phyloP scores from a whole-genome alignment of 1,140 invertebrate genomes.

The Aphelenchoides avenae region DNA sequence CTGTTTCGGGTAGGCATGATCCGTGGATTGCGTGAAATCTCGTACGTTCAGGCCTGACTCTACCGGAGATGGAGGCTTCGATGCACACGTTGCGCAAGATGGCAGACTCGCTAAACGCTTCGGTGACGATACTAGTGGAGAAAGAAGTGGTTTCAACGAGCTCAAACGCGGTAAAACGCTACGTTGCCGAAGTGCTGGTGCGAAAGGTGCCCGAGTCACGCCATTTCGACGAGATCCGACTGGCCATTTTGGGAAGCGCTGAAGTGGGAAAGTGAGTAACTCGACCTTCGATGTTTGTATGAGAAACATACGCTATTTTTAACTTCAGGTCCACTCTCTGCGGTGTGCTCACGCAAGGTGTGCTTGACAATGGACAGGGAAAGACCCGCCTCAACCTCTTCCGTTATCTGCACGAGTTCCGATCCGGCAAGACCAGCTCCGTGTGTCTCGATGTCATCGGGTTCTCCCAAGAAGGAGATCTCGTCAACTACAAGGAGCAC shows the following conservation, averaged over 20 bases:
- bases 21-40: constrained; percentile 72
- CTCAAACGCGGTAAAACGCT: constrained; percentile 33
- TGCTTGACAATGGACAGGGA: constrained; percentile 88
- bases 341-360: constrained; percentile 88
- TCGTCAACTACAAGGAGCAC: constrained; percentile 82
- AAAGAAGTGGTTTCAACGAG: neutral
- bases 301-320: constrained; percentile 59
- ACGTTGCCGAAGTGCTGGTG: constrained; percentile 80
- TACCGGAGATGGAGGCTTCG: constrained; percentile 75
- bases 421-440: constrained; percentile 87
- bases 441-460: constrained; percentile 94
- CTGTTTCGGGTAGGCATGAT: constrained; percentile 15
- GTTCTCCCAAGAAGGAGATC: constrained; percentile 66
- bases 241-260: constrained; percentile 41
- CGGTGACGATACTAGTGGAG: constrained; percentile 43
- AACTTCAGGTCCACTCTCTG: constrained; percentile 69
- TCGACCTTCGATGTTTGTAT: too few relatives aligned
- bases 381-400: constrained; percentile 90
- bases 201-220: constrained; percentile 86
- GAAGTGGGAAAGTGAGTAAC: constrained; percentile 51
- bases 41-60: constrained; percentile 74
- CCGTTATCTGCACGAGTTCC: constrained; percentile 90
- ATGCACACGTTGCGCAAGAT: constrained; percentile 76
- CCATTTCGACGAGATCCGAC: constrained; percentile 64
- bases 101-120: constrained; percentile 77